Evolutionary conservation across 2,113 vertebrate genomes (phyloP).

Genomic region (Cottus gobio): DNA sequence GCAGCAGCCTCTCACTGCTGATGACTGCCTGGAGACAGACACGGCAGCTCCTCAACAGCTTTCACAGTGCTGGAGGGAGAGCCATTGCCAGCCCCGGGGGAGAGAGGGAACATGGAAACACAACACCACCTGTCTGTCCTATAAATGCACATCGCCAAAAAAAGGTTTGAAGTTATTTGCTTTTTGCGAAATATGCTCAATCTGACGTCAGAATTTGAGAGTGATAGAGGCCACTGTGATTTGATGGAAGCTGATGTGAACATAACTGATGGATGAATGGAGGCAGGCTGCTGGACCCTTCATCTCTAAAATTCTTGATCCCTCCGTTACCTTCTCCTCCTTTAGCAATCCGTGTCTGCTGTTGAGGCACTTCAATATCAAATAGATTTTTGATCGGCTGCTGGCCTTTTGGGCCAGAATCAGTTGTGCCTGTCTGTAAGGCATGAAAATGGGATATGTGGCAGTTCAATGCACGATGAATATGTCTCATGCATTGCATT

Average conservation of each 20-base stretch:
- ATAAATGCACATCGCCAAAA: neutral
- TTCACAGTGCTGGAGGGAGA: conserved; percentile 25
- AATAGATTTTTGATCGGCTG: conserved; percentile 16
- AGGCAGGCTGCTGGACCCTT: conserved; percentile 20
- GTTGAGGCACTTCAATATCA: neutral
- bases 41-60: conserved; percentile 47
- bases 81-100: neutral
- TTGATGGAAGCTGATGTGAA: neutral
- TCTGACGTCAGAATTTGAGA: neutral
- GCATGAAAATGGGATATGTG: neutral
- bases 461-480: neutral
- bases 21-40: conserved; percentile 74
- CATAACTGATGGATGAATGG: neutral
- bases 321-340: neutral
- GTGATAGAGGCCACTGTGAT: conserved; percentile 3
- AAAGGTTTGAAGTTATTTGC: neutral
- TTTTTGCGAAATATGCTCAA: neutral
- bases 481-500: neutral
- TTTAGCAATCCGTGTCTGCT: neutral
- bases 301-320: neutral
- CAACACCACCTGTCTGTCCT: conserved; percentile 4
- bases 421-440: neutral
- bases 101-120: conserved; percentile 8
- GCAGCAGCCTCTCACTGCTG: conserved; percentile 55
- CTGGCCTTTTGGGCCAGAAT: conserved; percentile 2